Base-by-base conservation (phyloP, 2,888 invertebrate genomes). In the Cepaea hortensis region DNA sequence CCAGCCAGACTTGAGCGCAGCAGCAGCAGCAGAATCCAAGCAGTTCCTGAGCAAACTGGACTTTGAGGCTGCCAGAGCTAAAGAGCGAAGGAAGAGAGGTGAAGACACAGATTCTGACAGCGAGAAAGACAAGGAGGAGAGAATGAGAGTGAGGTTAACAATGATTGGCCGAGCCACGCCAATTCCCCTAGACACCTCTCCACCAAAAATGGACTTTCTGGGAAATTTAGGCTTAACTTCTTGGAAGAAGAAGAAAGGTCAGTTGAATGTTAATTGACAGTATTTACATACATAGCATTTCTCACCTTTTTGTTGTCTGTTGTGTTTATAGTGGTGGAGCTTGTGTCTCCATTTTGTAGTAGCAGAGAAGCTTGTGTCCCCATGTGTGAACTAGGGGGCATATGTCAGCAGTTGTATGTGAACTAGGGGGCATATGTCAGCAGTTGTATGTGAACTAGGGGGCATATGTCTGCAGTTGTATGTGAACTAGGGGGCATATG, bases 121-220 rank as follows among this genome's bases (percentile, higher is more conserved):
- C 6, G 92, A 91, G 75, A 92, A 90, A 79, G 91, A 91, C 83
- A 87, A 88, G 70, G 89, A 89, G 61, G 90, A 90, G 73, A 89
- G 91, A 72, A 87, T 92, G 77, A 86, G 91, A 48, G 89, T 89
- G 68, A 88, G 90, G 65, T 87, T 92, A 61, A 85, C 92, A 62
- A 90, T 93, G 80, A 93, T 94, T 61, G 89, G 91, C 1, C 91
- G 91, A 73, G 93, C 93, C 5, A 93, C 93, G 0, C 93, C 94
- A 11, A 86, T 93, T 18, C 90, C 92, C 79, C 86, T 93, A 35
- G 93, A 94, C 84, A 87, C 89, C 35, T 91, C 93, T 23, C 90
- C 90, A 79, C 89, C 90, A 76, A 94, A 94, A 89, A 85, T 93
- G 85, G 90, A 90, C 70, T 90, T 93, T 80, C 88, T 94, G 50